These are phyloP conservation scores for Capitulum mitella DNA, from an alignment of 2,888 invertebrate species.

Conservation along the genomic window DNA sequence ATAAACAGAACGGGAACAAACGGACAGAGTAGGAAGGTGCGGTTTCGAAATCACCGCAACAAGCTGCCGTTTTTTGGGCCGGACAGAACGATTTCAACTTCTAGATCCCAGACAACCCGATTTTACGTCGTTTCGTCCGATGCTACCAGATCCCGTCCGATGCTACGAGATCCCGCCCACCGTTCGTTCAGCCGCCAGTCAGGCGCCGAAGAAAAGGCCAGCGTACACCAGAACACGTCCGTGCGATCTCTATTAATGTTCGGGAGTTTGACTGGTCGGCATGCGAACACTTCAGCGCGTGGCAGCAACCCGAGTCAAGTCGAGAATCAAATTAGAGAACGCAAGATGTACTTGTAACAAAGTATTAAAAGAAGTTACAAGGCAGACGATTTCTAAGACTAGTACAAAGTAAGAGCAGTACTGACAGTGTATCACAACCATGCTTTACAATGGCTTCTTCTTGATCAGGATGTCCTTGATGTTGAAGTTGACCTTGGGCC, in stretches of 20 bases:
- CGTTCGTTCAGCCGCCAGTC: too few relatives aligned
- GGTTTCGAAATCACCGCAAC: too few relatives aligned
- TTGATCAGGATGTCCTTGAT: slow-evolving; percentile 66
- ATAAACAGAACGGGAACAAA: too few relatives aligned
- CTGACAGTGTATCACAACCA: slow-evolving; percentile 20
- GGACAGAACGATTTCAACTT: too few relatives aligned
- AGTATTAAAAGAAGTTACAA: slow-evolving; percentile 25
- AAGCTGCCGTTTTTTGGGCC: too few relatives aligned
- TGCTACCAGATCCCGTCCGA: too few relatives aligned
- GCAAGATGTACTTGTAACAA: slow-evolving; percentile 23
- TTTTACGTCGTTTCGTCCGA: too few relatives aligned
- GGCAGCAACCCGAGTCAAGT: not conserved
- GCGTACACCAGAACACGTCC: not conserved
- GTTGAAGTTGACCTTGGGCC: slow-evolving; percentile 62
- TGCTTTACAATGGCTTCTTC: slow-evolving; percentile 46
- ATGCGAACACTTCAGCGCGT: not conserved
- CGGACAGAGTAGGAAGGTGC: too few relatives aligned
- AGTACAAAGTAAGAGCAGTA: slow-evolving; percentile 24
- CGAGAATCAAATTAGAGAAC: not conserved
- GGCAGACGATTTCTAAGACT: slow-evolving; percentile 15
- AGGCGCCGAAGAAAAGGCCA: too few relatives aligned
- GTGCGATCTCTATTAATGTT: slow-evolving; percentile 12
- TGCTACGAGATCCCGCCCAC: too few relatives aligned
- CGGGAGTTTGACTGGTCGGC: too few relatives aligned
- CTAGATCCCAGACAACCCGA: too few relatives aligned